Evolutionary conservation across 2,113 vertebrate genomes (phyloP).

Genomic region (Bucco capensis): DNA sequence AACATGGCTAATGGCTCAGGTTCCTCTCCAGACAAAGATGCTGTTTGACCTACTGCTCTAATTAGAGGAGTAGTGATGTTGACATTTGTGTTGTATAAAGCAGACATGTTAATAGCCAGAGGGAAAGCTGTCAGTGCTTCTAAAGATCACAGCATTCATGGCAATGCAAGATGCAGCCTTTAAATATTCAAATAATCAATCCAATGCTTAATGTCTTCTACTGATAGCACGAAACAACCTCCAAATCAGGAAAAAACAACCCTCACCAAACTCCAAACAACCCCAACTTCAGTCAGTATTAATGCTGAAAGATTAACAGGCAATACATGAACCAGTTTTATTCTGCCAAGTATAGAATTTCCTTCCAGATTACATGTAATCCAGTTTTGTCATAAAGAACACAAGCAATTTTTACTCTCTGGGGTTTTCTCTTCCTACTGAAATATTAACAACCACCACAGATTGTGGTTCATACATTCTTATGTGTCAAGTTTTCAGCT

Average conservation of each 20-base stretch:
- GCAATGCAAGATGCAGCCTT: neutral
- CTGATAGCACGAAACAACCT: neutral
- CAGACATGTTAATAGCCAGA: constrained; percentile 64
- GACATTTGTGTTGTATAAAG: constrained; percentile 62
- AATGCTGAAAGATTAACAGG: neutral
- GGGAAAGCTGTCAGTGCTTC: constrained; percentile 61
- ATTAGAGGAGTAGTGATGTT: constrained; percentile 64
- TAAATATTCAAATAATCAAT: constrained; percentile 55
- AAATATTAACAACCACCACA: neutral
- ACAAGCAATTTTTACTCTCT: neutral
- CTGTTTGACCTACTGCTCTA: constrained; percentile 72
- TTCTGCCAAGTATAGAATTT: neutral
- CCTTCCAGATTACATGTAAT: neutral
- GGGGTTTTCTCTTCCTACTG: neutral
- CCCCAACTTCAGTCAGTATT: neutral
- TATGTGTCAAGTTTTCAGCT: neutral
- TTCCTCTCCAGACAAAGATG: constrained; percentile 42
- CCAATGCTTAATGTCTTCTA: neutral
- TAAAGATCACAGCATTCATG: constrained; percentile 61
- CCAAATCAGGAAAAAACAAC: neutral
- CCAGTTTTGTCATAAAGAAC: neutral
- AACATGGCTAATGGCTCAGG: neutral
- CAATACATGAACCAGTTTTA: neutral
- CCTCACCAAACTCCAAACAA: neutral
- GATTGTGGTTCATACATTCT: neutral